Evolutionary conservation across 2,113 vertebrate genomes (phyloP).

Genomic region (Pollachius pollachius): DNA sequence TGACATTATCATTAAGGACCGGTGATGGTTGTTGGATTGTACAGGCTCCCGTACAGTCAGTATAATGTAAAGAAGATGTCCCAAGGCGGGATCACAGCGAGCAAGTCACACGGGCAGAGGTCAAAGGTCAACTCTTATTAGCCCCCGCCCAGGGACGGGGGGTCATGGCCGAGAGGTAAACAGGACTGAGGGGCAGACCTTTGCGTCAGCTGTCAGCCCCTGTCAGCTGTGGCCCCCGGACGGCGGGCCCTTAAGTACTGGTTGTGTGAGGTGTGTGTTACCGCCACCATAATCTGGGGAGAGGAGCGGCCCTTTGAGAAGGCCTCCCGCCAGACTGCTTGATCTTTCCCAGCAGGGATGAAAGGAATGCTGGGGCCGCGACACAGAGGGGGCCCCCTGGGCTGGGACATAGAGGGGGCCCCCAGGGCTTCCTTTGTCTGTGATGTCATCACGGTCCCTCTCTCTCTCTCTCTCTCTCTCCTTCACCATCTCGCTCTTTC

Average conservation of each 20-base stretch:
- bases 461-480: too few species aligned
- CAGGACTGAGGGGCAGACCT: background rate
- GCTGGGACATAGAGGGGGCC: too few species aligned
- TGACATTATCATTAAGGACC: too few species aligned
- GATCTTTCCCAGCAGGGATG: constrained; percentile 34
- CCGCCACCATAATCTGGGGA: constrained; percentile 25
- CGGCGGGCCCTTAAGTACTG: constrained; percentile 23
- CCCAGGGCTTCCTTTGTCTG: constrained; percentile 15
- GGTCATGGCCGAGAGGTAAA: background rate
- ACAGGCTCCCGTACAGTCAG: too few species aligned
- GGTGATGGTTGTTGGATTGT: too few species aligned
- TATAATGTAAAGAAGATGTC: too few species aligned
- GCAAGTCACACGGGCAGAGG: too few species aligned
- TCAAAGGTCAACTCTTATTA: too few species aligned
- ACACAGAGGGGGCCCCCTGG: background rate
- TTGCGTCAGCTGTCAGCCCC: background rate
- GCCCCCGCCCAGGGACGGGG: too few species aligned
- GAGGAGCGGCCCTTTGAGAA: constrained; percentile 31
- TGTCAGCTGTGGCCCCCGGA: constrained; percentile 2
- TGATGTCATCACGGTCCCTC: constrained; percentile 3
- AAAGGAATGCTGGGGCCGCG: constrained; percentile 42
- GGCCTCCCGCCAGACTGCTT: constrained; percentile 6
- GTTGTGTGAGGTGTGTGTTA: constrained; percentile 5
- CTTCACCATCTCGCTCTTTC: too few species aligned
- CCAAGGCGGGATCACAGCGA: too few species aligned